phyloP scores from a whole-genome alignment of 2,797 vertebrate genomes.

The Parauchenoglanis ngamensis region DNA sequence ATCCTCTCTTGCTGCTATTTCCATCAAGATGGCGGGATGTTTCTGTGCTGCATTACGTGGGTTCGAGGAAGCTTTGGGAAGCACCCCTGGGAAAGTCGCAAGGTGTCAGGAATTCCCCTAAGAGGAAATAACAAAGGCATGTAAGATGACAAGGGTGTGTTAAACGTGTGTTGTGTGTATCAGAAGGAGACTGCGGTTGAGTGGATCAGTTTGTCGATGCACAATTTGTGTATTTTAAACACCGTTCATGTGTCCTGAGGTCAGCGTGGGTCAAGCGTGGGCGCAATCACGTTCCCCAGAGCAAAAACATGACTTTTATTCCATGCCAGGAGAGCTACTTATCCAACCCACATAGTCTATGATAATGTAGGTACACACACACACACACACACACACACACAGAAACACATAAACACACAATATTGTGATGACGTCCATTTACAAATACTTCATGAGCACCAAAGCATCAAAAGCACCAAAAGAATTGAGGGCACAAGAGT shows the following conservation, averaged over 20 bases:
- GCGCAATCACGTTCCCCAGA: slow-evolving; percentile 38
- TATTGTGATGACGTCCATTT: background rate
- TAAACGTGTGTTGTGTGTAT: background rate
- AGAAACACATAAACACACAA: background rate
- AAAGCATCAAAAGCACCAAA: background rate
- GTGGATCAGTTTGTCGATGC: slow-evolving; percentile 26
- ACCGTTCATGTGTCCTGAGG: slow-evolving; percentile 1
- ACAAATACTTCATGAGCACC: background rate
- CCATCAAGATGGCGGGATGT: background rate
- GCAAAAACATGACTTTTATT: slow-evolving; percentile 38
- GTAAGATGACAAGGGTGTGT: background rate
- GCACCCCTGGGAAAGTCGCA: background rate
- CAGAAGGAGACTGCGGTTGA: background rate
- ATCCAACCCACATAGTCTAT: slow-evolving; percentile 38
- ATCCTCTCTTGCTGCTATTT: background rate
- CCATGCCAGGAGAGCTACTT: slow-evolving; percentile 41
- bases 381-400: background rate
- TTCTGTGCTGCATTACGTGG: background rate
- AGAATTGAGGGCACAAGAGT: background rate
- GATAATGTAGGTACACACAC: slow-evolving; percentile 27
- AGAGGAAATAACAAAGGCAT: background rate
- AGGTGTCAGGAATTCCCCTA: background rate
- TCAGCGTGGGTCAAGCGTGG: slow-evolving; percentile 43
- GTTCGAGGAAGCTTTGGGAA: background rate
- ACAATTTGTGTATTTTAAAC: slow-evolving; percentile 30